A percentile compares a stretch with the other conserved stretches of the same genome.
These are phyloP conservation scores for Balearica regulorum DNA, from an alignment of 2,797 vertebrate species.

Conservation along the genomic window DNA sequence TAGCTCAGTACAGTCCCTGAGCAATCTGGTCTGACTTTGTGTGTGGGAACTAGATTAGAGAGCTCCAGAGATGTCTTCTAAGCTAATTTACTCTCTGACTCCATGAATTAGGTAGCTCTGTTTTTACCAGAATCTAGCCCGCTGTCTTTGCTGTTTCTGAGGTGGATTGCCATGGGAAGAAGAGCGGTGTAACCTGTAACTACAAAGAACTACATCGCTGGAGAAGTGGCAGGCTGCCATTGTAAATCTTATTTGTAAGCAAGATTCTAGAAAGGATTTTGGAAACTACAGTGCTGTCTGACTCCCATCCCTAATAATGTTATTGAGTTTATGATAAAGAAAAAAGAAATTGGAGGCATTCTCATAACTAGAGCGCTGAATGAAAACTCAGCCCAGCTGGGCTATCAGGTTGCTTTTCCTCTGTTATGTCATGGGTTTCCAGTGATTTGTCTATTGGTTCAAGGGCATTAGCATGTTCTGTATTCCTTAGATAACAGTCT, in stretches of 20 bases:
- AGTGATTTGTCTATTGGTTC: not conserved
- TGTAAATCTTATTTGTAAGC: not conserved
- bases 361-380: not conserved
- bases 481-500: not conserved
- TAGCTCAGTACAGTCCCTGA: not conserved
- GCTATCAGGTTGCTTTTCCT: not conserved
- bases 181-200: too few species aligned
- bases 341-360: not conserved
- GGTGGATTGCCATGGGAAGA: too few species aligned
- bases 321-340: not conserved
- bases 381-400: not conserved
- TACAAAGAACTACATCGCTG: too few species aligned
- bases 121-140: not conserved
- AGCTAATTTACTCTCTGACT: not conserved
- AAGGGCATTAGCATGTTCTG: not conserved
- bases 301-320: not conserved
- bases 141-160: not conserved
- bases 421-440: not conserved
- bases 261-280: not conserved
- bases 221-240: not conserved
- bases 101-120: not conserved
- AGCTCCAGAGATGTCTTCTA: not conserved
- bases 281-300: not conserved
- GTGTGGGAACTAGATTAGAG: not conserved
- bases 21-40: not conserved